A percentile compares a stretch with the other conserved stretches of the same genome.
These are phyloP conservation scores for Coenonympha arcania DNA, from an alignment of 2,888 invertebrate species.

Conservation along the genomic window DNA sequence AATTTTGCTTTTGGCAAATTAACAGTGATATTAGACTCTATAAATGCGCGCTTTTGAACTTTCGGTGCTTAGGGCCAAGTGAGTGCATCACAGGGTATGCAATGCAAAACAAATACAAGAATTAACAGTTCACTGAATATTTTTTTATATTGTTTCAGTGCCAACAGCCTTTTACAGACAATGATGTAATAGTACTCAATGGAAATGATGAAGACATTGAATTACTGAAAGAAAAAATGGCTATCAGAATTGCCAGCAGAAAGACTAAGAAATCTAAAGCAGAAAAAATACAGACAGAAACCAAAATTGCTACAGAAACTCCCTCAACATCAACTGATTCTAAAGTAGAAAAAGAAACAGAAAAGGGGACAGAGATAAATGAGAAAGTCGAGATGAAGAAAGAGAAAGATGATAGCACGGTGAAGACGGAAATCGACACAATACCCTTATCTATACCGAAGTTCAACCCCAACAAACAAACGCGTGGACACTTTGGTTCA, in stretches of 20 bases:
- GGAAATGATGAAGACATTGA: constrained; percentile 85
- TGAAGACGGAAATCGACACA: constrained; percentile 62
- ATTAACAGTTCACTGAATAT: not conserved
- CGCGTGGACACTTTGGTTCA: constrained; percentile 63
- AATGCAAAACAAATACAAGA: too few species aligned
- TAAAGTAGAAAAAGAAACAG: constrained; percentile 12
- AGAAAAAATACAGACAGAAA: constrained; percentile 42
- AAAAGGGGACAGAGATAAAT: constrained; percentile 54
- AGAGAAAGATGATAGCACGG: constrained; percentile 42
- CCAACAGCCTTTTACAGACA: constrained; percentile 81
- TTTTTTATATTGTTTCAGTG: constrained; percentile 70
- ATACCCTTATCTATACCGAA: constrained; percentile 64
- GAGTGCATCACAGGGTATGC: too few species aligned
- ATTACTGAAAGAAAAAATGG: constrained; percentile 77
- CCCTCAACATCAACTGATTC: constrained; percentile 27
- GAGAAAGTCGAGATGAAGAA: constrained; percentile 49
- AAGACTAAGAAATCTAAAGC: constrained; percentile 78
- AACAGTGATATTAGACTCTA: too few species aligned
- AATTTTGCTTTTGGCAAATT: too few species aligned
- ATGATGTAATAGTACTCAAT: constrained; percentile 91
- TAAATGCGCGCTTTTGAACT: too few species aligned
- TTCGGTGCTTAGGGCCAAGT: too few species aligned
- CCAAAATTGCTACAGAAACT: constrained; percentile 38
- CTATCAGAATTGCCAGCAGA: constrained; percentile 78
- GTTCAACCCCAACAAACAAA: constrained; percentile 59